Evolutionary conservation across 2,888 invertebrate species (phyloP), one percentile per base, ranked within the genome.

Genomic region (Drosophila mimica): DNA sequence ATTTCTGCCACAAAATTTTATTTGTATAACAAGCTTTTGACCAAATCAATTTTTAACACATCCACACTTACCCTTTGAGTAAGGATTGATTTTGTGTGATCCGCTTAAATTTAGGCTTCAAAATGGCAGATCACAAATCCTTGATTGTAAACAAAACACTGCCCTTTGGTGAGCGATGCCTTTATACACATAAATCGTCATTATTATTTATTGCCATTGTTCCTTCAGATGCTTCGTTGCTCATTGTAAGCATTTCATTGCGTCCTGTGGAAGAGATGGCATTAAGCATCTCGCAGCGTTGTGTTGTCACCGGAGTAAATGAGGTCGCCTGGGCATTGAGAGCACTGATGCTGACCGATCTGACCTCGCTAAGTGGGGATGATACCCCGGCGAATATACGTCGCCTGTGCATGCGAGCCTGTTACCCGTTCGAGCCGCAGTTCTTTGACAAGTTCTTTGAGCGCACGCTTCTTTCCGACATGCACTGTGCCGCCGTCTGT

Each of bases 401-500:
- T 28, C 94, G 97, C 60, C 94, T 99, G 1, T 98, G 98, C 91
- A 93, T 95, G 70, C 91, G 95, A 94, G 95, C 96, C 33, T 94
- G 94, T 17, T 93, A 94, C 90, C 95, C 96, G 1, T 91, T 93
- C 56, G 89, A 92, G 34, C 74, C 85, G 5, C 78, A 89, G 64
- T 64, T 93, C 17, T 74, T 92, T 6, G 74, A 91, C 59, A 79
- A 78, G 11, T 76, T 75, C 11, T 80, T 91, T 17, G 92, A 93
- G 28, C 79, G 89, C 0, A 68, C 78, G 1, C 70, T 93, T 0
- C 74, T 76, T 1, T 61, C 82, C 4, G 92, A 91, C 17, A 78
- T 96, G 40, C 95, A 94, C 76, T 97, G 97, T 40, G 99, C 97
- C 49, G 99, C 99, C 3, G 97, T 99, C 28, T 99, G 99, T 94